Evolutionary conservation across 2,888 invertebrate species (phyloP).

Genomic region (Sminthurides aquaticus): DNA sequence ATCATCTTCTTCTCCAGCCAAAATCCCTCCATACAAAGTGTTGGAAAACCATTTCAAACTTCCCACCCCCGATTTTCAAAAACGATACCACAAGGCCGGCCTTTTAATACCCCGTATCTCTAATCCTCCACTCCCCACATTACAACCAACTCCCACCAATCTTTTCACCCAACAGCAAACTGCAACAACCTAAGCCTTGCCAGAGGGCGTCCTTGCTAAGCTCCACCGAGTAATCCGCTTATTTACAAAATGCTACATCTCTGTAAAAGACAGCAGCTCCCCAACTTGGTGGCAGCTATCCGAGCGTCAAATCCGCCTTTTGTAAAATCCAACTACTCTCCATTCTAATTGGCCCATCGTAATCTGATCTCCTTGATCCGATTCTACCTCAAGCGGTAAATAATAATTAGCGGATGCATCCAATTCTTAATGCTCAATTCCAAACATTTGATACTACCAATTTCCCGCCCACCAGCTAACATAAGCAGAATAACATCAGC

Average conservation of each 20-base stretch:
- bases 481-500: too few relatives aligned
- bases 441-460: neutral
- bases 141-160: too few relatives aligned
- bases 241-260: too few relatives aligned
- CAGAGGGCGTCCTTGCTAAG: conserved; percentile 6
- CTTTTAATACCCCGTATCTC: too few relatives aligned
- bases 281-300: neutral
- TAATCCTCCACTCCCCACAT: too few relatives aligned
- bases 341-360: neutral
- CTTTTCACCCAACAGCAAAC: too few relatives aligned
- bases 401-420: neutral
- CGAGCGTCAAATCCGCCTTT: neutral
- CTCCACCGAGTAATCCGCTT: neutral
- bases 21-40: too few relatives aligned
- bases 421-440: neutral
- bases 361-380: neutral
- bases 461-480: neutral
- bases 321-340: neutral
- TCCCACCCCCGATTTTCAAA: too few relatives aligned
- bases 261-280: too few relatives aligned
- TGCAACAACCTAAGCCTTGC: neutral
- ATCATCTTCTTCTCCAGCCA: conserved; percentile 8
- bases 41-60: too few relatives aligned
- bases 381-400: neutral
- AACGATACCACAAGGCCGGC: too few relatives aligned